A percentile compares a stretch with the other conserved stretches of the same genome.
phyloP scores from a whole-genome alignment of 2,113 vertebrate species.

The Rynchops niger region DNA sequence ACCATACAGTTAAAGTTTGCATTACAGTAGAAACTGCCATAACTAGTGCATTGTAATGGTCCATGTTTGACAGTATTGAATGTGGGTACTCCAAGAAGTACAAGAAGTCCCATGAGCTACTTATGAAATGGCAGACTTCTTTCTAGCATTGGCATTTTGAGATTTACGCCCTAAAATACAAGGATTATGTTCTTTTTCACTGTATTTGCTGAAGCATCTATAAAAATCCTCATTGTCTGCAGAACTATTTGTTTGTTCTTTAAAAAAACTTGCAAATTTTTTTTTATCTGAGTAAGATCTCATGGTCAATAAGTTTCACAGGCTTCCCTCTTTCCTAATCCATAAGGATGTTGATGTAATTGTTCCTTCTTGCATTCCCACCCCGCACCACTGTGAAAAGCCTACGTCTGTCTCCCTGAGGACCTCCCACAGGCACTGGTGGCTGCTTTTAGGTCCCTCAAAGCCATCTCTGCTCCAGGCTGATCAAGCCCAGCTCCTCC shows the following conservation, averaged over 20 bases:
- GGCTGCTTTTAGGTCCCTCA: neutral
- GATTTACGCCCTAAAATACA: neutral
- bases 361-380: neutral
- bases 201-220: neutral
- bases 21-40: neutral
- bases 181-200: neutral
- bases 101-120: neutral
- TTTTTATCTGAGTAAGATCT: neutral
- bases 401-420: neutral
- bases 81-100: neutral
- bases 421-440: neutral
- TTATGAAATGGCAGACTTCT: neutral
- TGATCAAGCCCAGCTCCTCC: neutral
- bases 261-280: neutral
- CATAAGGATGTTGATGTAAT: neutral
- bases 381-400: rapidly evolving
- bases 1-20: neutral
- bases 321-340: neutral
- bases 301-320: neutral
- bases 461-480: neutral
- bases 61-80: neutral
- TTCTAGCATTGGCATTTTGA: neutral
- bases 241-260: neutral
- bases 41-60: neutral
- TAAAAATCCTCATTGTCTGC: neutral